Base-by-base conservation (phyloP, 1,140 invertebrate genomes). In the Procambarus clarkii region DNA sequence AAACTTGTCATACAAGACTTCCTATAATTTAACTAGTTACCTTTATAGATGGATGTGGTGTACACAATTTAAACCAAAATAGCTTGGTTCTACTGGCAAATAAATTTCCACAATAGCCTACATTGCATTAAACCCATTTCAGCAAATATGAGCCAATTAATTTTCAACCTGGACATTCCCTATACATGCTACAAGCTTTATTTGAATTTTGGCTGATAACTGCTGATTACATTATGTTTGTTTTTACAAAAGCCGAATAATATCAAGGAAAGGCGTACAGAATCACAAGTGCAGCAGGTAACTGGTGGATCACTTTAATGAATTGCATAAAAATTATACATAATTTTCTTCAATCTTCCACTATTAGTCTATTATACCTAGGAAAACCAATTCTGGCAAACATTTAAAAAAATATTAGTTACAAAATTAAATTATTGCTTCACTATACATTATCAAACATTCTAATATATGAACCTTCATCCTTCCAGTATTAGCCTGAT, bases 401-500 rank as follows among this genome's bases (percentile, higher is more conserved):
- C 69, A 34, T 34, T 24, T 74, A 34, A 34, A 74, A 34, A 74
- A 74, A 74, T 74, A 34, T 74, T 74, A 74, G 69, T 74, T 74
- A 74, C 69, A 74, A 74, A 74, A 74, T 74, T 74, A 74, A 74
- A 74, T 74, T 74, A 74, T 34, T 74, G 69, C 24, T 74, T 74
- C n/a, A 74, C 69, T 34, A 74, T 21, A 74, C 69, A 74, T 8
- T 21, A 69, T 21, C 69, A 74, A 34, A 11, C 69, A 24, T 74
- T 74, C 21, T 74, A 8, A 34, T 8, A 74, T 64, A 64, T 64
- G 21, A 21, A 34, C 24, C 69, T 74, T n/a, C 34, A 74, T 74
- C 69, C 69, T 74, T 74, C 69, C 60, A 64, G 60, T 64, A 64
- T 64, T 64, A 64, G 18, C 60, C 21, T 64, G 13, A 64, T 18